Base-by-base conservation (phyloP, 2,113 vertebrate species). In the Phoxinus phoxinus region DNA sequence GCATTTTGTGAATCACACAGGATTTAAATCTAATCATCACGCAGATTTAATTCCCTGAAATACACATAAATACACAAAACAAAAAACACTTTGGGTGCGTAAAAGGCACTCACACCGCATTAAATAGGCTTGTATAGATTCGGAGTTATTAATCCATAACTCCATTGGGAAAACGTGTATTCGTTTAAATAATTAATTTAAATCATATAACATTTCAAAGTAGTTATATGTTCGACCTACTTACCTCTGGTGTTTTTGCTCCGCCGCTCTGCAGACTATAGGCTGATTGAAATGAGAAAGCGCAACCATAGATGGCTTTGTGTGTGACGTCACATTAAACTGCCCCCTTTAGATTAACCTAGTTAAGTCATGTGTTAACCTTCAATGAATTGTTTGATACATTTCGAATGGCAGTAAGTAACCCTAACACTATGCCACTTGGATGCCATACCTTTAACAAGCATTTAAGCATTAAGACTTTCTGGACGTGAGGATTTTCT, bases 271-370 rank as follows among this genome's bases (percentile, higher is more conserved):
- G 51, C 27, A 51, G 51, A n/a, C 23, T 30, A 23, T 69, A 46
- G 71, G 11, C 35, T 12, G 79, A 35, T 11, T 46, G 44, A 80
- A 35, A 56, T 37, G 17, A 78, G 23, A 59, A 73, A 56, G 59
- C 41, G 41, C 65, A 17, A 65, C 84, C 79, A 63, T 85, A 85
- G 17, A 86, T 65, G 84, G 87, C 63, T 71, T 41, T 56, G 27
- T 21, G 19, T 58, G 25, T 88, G 84, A 88, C 87, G 87, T 86
- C 87, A 88, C 67, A 7, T 37, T 35, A 61, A 21, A 81, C 13
- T 0, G 51, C 61, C 35, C n/a, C n/a, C 11, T 5, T 27, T 58
- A 32, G 53, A 69, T 56, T 59, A 67, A 69, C 32, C 63, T 19
- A 37, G 46, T 53, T 77, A 44, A 59, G 30, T 77, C 0, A 27